phyloP scores from a whole-genome alignment of 2,888 invertebrate genomes.

The Tetragnatha montana region DNA sequence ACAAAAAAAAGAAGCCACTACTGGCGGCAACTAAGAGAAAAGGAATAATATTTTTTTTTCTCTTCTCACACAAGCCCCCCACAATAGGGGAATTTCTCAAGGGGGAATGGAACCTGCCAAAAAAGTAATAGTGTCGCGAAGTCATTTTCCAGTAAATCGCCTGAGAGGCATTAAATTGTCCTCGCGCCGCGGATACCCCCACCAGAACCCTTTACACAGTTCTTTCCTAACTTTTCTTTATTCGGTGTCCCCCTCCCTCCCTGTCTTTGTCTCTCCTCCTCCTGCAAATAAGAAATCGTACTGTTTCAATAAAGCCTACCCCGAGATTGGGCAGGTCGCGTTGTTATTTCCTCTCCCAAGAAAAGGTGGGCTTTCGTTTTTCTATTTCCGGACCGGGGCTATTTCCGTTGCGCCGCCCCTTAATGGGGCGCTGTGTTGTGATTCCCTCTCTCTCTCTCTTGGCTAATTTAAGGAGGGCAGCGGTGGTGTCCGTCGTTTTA shows the following conservation, averaged over 20 bases:
- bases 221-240: conserved; percentile 36
- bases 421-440: no score
- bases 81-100: conserved; percentile 66
- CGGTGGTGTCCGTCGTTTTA: no score
- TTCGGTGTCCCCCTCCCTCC: conserved; percentile 23
- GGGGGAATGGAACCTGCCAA: conserved; percentile 68
- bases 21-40: conserved; percentile 35
- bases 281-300: conserved; percentile 64
- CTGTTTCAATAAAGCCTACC: conserved; percentile 67
- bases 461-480: no score
- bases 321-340: conserved; percentile 61
- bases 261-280: conserved; percentile 13
- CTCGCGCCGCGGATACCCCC: conserved; percentile 44
- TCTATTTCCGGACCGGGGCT: conserved; percentile 30
- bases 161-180: conserved; percentile 71
- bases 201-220: conserved; percentile 61
- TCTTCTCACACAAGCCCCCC: background rate
- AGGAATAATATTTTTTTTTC: conserved; percentile 31
- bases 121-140: conserved; percentile 71
- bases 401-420: conserved; percentile 8
- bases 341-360: conserved; percentile 51
- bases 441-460: no score
- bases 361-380: conserved; percentile 25
- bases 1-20: conserved; percentile 16
- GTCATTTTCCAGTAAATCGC: conserved; percentile 72